These are phyloP conservation scores for Zaprionus lineosus DNA, from an alignment of 2,888 invertebrate species.

Conservation along the genomic window DNA sequence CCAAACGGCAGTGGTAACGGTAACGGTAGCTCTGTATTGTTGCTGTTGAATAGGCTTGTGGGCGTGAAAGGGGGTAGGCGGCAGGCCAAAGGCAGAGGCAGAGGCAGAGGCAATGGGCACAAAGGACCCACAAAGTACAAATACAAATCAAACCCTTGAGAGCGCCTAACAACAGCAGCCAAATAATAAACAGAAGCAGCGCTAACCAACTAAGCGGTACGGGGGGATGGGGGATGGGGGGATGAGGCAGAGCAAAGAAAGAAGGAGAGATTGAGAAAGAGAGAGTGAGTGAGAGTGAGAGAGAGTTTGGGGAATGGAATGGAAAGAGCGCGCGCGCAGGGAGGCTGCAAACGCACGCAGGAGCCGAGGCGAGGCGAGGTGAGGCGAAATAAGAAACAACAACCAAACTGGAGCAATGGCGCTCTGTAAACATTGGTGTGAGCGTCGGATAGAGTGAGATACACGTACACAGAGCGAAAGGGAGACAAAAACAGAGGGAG, in stretches of 20 bases:
- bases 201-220: conserved; percentile 4
- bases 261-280: not conserved
- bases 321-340: conserved; percentile 45
- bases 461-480: conserved; percentile 10
- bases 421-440: conserved; percentile 56
- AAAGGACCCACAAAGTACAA: conserved; percentile 67
- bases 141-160: conserved; percentile 77
- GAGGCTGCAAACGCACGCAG: conserved; percentile 29
- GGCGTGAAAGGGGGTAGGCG: not conserved
- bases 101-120: conserved; percentile 19
- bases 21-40: too few species aligned
- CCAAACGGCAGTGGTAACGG: conserved; percentile 50
- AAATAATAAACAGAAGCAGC: conserved; percentile 65
- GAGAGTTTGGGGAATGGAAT: conserved; percentile 4
- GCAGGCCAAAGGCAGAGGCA: not conserved
- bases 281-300: not conserved
- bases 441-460: conserved; percentile 14
- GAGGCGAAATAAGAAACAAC: conserved; percentile 29
- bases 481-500: conserved; percentile 12
- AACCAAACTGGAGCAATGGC: conserved; percentile 63
- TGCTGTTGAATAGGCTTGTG: too few species aligned
- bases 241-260: not conserved
- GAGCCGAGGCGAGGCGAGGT: conserved; percentile 27
- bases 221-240: not conserved
- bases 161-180: conserved; percentile 53